Evolutionary conservation across 2,888 invertebrate genomes (phyloP).

Genomic region (Ariolimax columbianus): DNA sequence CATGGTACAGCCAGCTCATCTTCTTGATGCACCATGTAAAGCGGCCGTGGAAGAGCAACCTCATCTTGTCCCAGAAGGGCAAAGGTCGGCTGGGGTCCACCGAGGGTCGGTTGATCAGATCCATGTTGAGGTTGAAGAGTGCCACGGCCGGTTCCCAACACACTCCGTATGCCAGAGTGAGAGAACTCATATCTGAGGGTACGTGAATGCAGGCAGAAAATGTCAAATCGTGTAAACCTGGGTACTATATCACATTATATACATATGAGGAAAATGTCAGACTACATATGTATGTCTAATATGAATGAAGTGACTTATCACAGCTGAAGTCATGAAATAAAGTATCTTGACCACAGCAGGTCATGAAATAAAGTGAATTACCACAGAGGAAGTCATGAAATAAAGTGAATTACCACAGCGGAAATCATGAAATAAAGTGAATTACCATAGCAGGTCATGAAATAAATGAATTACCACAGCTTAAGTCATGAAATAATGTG

Average conservation of each 20-base stretch:
- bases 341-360: no score
- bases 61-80: slow-evolving; percentile 98
- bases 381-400: no score
- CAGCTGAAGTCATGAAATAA: no score
- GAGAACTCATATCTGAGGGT: slow-evolving; percentile 35
- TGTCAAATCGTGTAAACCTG: neutral
- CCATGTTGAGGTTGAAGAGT: slow-evolving; percentile 92
- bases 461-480: no score
- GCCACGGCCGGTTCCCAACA: slow-evolving; percentile 99
- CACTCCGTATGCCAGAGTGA: slow-evolving; percentile 93
- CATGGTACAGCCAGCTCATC: slow-evolving; percentile 93
- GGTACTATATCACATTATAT: neutral
- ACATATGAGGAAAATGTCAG: neutral
- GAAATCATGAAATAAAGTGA: no score
- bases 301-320: no score
- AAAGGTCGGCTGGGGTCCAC: slow-evolving; percentile 90
- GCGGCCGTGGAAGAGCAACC: slow-evolving; percentile 93
- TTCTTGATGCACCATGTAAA: slow-evolving; percentile 92
- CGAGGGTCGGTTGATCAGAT: slow-evolving; percentile 83
- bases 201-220: neutral
- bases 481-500: no score
- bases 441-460: no score
- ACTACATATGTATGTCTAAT: no score
- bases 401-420: no score
- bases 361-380: no score